Percentiles rank a stretch among this genome's conserved stretches.
Evolutionary conservation across 1,140 invertebrate genomes (phyloP).

Genomic region (Drosophila paulistorum): DNA sequence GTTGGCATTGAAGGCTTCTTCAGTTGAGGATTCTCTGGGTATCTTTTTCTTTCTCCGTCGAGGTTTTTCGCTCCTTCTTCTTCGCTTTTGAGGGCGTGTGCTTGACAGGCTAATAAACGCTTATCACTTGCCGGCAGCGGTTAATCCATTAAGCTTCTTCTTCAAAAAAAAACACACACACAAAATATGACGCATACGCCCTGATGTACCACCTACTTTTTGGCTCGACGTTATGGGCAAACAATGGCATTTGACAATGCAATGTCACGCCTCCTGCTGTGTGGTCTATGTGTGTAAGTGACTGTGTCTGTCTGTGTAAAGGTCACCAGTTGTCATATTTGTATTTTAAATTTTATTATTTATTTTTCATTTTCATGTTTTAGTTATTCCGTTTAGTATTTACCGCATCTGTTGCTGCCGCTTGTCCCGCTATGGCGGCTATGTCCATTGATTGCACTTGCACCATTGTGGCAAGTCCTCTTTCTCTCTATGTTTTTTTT

Average conservation of each 20-base stretch:
- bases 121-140: constrained; percentile 73
- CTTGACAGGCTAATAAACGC: constrained; percentile 79
- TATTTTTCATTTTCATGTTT: constrained; percentile 11
- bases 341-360: constrained; percentile 8
- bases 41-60: neutral
- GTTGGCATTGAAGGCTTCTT: neutral
- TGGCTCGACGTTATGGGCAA: constrained; percentile 8
- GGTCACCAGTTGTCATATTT: constrained; percentile 32
- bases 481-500: neutral
- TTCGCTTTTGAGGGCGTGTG: constrained; percentile 55
- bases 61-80: neutral
- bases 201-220: constrained; percentile 21
- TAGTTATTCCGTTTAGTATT: constrained; percentile 39
- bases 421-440: constrained; percentile 70
- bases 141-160: constrained; percentile 76
- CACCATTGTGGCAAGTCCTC: constrained; percentile 43
- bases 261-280: constrained; percentile 70
- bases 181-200: constrained; percentile 69
- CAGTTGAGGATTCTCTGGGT: constrained; percentile 4
- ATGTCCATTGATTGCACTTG: constrained; percentile 77
- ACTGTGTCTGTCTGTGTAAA: constrained; percentile 15
- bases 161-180: constrained; percentile 14
- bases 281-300: neutral
- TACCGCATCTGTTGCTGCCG: constrained; percentile 75
- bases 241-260: constrained; percentile 69